Conservation (phyloP, 2,797 vertebrate genomes). For the Sebastes iracundus region DNA sequence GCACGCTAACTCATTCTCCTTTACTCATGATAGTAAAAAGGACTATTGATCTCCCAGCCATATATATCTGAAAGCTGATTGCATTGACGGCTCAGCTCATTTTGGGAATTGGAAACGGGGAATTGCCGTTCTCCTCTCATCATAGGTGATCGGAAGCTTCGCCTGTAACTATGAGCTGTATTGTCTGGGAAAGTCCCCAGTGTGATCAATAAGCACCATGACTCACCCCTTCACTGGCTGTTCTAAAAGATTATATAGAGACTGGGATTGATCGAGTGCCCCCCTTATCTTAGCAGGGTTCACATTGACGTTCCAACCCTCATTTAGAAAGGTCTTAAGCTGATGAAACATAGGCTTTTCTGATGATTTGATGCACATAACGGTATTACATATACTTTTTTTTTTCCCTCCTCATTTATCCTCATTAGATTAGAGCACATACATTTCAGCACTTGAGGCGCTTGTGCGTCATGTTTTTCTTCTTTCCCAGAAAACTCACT, state of each 20-base stretch:
- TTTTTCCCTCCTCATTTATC: background rate
- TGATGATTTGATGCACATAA: constrained; percentile 12
- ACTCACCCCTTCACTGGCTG: constrained; percentile 17
- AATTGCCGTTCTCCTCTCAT: constrained; percentile 17
- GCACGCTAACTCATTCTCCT: constrained; percentile 7
- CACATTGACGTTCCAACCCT: background rate
- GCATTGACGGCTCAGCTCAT: constrained; percentile 27
- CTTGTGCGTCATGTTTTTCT: background rate
- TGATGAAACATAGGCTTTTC: background rate
- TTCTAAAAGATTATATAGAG: constrained; percentile 15
- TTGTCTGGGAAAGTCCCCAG: constrained; percentile 25
- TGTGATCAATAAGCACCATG: constrained; percentile 55
- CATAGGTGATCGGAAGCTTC: constrained; percentile 18
- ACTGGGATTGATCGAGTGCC: constrained; percentile 13
- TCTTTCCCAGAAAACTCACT: background rate
- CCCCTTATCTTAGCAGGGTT: constrained; percentile 12
- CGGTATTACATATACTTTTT: background rate
- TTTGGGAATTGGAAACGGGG: constrained; percentile 43
- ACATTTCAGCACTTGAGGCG: background rate
- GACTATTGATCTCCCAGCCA: constrained; percentile 41
- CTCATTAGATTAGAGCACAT: background rate
- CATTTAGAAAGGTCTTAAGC: background rate
- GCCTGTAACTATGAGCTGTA: background rate
- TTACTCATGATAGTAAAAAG: constrained; percentile 13
- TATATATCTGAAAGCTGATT: constrained; percentile 36